Base-by-base conservation (phyloP, 2,888 invertebrate species). In the Euspilapteryx auroguttella region DNA sequence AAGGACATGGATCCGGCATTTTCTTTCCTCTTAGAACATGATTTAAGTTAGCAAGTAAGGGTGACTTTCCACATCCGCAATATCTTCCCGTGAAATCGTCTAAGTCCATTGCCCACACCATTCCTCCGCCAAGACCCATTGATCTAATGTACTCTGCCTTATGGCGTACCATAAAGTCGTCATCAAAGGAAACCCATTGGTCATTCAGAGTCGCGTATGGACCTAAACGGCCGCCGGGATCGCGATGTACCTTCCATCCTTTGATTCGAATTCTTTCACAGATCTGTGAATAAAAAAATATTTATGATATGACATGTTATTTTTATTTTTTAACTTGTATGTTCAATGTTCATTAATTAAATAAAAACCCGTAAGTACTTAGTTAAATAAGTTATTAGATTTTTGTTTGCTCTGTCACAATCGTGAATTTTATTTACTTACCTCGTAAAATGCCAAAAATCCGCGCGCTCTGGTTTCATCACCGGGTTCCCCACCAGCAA, bases 131-230 rank as follows among this genome's bases (percentile, higher is more conserved):
- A 3, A 94, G 71, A 0, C 84, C 85, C 79, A 89, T 85, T 1
- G 84, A 80, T 34, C 85, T 83, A 5, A 92, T 83, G 45, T 85
- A 92, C 44, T 90, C 85, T 3, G 91, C 85, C 59, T 94, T 94
- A 42, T 89, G 85, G 14, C 83, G 79, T 12, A 91, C 83, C 83
- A 92, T 93, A 20, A 81, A 80, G 20, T 86, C 82, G 53, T 95
- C 94, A 48, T 95, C 95, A 45, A 92, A 95, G 5, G 92, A 90
- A 4, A 94, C 94, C 94, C 94, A 95, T 46, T 95, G 94, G 51
- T 93, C 90, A 13, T 85, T 78, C 33, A 79, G 65, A 38, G 85
- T 87, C 0, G 94, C 91, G 47, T 92, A 94, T 0, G 94, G 94
- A 0, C 94, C 94, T 64, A 94, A 91, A 12, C 89, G 78, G 25